Percentiles rank a stretch among this genome's conserved stretches.
Evolutionary conservation across 2,113 vertebrate species (phyloP).

Genomic region (Marcusenius ussheri): DNA sequence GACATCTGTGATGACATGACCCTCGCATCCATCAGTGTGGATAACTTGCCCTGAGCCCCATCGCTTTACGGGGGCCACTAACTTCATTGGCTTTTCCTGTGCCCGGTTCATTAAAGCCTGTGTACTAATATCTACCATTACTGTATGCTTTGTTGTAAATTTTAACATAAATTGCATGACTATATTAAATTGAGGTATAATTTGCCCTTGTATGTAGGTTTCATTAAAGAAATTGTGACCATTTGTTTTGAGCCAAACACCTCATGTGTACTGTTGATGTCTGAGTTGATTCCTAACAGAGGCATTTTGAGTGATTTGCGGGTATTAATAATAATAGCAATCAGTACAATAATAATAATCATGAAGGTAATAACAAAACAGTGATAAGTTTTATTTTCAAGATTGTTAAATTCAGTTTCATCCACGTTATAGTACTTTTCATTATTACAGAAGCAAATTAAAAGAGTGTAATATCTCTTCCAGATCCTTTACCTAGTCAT

Average conservation of each 20-base stretch:
- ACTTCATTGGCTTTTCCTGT: background rate
- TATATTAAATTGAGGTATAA: background rate
- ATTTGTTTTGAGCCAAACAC: background rate
- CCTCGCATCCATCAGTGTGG: slow-evolving; percentile 57
- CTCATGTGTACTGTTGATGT: background rate
- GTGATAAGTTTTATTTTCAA: background rate
- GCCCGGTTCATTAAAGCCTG: background rate
- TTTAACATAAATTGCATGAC: background rate
- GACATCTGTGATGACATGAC: slow-evolving; percentile 62
- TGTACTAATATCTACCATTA: background rate
- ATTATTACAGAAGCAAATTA: background rate
- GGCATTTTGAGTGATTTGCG: background rate
- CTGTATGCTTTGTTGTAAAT: background rate
- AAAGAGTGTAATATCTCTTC: background rate
- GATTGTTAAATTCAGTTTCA: background rate
- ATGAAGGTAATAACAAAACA: background rate
- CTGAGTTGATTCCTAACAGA: background rate
- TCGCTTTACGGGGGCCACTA: background rate
- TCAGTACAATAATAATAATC: background rate
- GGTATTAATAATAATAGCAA: background rate
- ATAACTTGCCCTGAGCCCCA: slow-evolving; percentile 54
- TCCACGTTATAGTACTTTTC: background rate
- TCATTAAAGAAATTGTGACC: background rate
- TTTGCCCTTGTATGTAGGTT: background rate
- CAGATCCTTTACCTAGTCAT: background rate